Base-by-base conservation (phyloP, 1,140 invertebrate genomes). In the Zeugodacus cucurbitae region DNA sequence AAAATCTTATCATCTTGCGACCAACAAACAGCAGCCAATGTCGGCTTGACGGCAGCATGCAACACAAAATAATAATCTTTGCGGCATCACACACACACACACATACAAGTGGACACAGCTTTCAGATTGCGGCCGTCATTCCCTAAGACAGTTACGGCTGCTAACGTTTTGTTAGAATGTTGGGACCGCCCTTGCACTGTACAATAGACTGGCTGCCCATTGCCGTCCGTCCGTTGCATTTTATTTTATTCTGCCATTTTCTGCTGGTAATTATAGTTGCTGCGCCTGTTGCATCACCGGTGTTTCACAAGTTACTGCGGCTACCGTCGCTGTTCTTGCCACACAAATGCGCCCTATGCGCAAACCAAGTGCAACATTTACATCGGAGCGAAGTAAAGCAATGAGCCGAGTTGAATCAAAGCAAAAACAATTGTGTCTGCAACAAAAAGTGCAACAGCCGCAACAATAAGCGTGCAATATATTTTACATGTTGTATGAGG, bases 221-320 rank as follows among this genome's bases (percentile, higher is more conserved):
- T 37, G 37, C 22, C 20, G 20, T 10, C 70, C n/a, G 34, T 29
- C 37, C 2, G 32, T 70, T 34, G 32, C 32, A 11, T 70, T 70
- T 29, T 70, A 5, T 17, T 70, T n/a, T n/a, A n/a, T n/a, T 34
- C 26, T 70, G 29, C 32, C 11, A 34, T 70, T 48, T 82, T 82
- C 41, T 10, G 48, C 44, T 54, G 74, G 74, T 82, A 82, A 82
- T 82, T 82, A 82, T n/a, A 82, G 41, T 29, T 26, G 41, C 44
- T 82, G 48, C 74, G 74, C 74, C 74, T 82, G 74, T 82, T 82
- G 74, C 74, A 82, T 48, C 74, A n/a, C n/a, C n/a, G n/a, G n/a
- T n/a, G n/a, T n/a, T n/a, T n/a, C n/a, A n/a, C n/a, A n/a, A n/a
- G 48, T 0, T 3, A 54, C 3, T 17, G 48, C 48, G 3, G 17